Base-by-base conservation (phyloP, 2,797 vertebrate genomes). In the Rhynchonycteris naso region DNA sequence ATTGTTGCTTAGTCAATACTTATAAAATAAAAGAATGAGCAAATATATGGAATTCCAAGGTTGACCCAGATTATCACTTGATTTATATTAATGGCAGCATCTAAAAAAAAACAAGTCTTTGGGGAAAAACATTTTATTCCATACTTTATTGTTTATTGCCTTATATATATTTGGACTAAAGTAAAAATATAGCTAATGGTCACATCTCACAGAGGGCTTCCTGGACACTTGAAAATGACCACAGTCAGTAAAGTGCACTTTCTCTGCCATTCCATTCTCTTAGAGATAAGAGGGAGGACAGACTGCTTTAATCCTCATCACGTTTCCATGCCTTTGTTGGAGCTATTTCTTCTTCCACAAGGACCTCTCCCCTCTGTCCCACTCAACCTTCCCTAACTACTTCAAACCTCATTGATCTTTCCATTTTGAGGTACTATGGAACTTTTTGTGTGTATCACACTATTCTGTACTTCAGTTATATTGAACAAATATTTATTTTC, bases 401-500 rank as follows among this genome's bases (percentile, higher is more conserved):
- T 86, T 61, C 50, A 72, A 14, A 76, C 13, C 35, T 38, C n/a
- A 61, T 5, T 16, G 72, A 93, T 85, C 50, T 95, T 63, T 85
- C 43, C 59, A 56, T 96, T 86, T 79, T 28, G 56, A 82, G 56
- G 33, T 43, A 21, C 61, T 56, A 6, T 24, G 54, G 26, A 79
- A 59, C 47, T 71, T 85, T 75, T 59, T 22, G 35, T 65, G 3
- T 58, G 47, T 80, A 54, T 33, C 50, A 66, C 13, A 76, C 68
- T 79, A 43, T 61, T 79, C 52, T 59, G 56, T 88, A 50, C 68
- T 85, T 93, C 63, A 96, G 83, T 85, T 84, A 66, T 81, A 66
- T 59, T 88, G 72, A 85, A 72, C 74, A 89, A 84, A 58, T 94
- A 78, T 95, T 94, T 94, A 63, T 84, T 88, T 75, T 35, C 78